phyloP scores from a whole-genome alignment of 2,797 vertebrate species.

The Aeoliscus strigatus region DNA sequence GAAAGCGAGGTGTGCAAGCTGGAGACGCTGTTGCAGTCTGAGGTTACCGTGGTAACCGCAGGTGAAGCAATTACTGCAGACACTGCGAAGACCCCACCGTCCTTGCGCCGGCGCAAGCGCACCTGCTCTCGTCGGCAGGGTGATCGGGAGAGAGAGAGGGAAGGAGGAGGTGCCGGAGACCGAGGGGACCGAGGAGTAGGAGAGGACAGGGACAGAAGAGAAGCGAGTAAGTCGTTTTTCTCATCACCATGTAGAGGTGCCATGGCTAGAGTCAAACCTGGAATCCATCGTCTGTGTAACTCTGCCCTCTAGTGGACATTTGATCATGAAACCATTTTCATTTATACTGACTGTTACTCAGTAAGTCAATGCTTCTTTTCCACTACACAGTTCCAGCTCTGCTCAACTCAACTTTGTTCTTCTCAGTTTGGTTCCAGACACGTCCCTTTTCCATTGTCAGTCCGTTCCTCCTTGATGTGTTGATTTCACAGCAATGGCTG shows the following conservation, averaged over 20 bases:
- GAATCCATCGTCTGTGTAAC: neutral
- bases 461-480: no score
- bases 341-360: no score
- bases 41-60: slow-evolving; percentile 76
- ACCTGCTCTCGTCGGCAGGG: slow-evolving; percentile 76
- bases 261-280: neutral
- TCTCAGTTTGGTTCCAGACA: no score
- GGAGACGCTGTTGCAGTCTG: slow-evolving; percentile 79
- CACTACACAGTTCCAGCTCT: no score
- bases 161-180: slow-evolving; percentile 33
- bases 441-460: no score
- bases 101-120: slow-evolving; percentile 82
- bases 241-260: neutral
- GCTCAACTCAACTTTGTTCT: no score
- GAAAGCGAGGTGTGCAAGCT: slow-evolving; percentile 82
- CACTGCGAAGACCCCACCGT: slow-evolving; percentile 63
- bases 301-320: slow-evolving; percentile 28
- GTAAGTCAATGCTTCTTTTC: no score
- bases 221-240: slow-evolving; percentile 50
- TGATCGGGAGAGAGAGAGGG: slow-evolving; percentile 71
- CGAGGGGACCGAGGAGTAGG: slow-evolving; percentile 54
- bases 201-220: slow-evolving; percentile 60
- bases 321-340: no score
- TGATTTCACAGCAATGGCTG: no score
- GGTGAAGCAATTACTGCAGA: slow-evolving; percentile 72